Evolutionary conservation across 64 coral and sea anemone species (phyloP).

Genomic region (Platygyra sinensis): DNA sequence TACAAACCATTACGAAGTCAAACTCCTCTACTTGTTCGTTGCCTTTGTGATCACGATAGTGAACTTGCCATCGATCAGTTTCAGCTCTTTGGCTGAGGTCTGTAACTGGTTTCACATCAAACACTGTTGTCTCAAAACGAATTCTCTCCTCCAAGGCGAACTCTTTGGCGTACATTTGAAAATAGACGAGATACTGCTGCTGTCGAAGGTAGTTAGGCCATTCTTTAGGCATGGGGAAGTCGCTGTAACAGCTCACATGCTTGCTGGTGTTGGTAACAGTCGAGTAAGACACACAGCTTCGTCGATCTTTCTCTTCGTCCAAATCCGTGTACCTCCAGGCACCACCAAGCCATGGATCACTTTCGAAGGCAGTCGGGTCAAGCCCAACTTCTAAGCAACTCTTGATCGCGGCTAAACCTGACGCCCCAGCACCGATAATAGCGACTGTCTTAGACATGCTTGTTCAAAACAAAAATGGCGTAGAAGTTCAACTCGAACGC

Average conservation of each 20-base stretch:
- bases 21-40: slow-evolving; percentile 51
- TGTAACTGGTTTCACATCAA: slow-evolving; percentile 40
- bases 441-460: slow-evolving; percentile 69
- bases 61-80: slow-evolving; percentile 75
- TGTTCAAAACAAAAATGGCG: neutral
- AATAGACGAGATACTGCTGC: slow-evolving; percentile 44
- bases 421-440: slow-evolving; percentile 75
- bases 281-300: slow-evolving; percentile 54
- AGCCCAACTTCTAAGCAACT: slow-evolving; percentile 76
- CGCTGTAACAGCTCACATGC: slow-evolving; percentile 76
- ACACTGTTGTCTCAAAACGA: slow-evolving; percentile 61
- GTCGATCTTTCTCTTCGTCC: neutral
- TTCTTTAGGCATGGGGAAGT: slow-evolving; percentile 90
- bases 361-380: slow-evolving; percentile 82
- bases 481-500: neutral
- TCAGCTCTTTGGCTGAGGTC: slow-evolving; percentile 56
- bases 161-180: slow-evolving; percentile 63
- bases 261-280: slow-evolving; percentile 94
- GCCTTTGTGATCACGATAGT: slow-evolving; percentile 25
- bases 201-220: slow-evolving; percentile 73
- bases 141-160: slow-evolving; percentile 66
- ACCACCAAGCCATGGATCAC: slow-evolving; percentile 76
- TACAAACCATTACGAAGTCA: slow-evolving; percentile 91
- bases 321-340: slow-evolving; percentile 78
- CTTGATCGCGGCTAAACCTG: slow-evolving; percentile 83